These are phyloP conservation scores for Galaxias olidus DNA, from an alignment of 2,797 vertebrate species.

Conservation along the genomic window DNA sequence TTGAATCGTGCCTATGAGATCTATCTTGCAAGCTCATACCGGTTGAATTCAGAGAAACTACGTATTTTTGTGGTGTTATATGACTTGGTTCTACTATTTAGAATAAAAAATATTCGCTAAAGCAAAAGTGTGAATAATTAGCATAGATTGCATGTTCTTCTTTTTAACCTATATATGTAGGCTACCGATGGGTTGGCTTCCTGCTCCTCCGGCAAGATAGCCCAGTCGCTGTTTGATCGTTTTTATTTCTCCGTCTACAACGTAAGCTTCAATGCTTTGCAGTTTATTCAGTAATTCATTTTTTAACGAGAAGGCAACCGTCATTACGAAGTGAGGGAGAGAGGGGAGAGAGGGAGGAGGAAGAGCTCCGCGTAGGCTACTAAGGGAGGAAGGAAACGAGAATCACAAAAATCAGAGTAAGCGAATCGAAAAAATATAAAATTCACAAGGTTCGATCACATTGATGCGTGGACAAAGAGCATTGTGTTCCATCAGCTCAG, in stretches of 20 bases:
- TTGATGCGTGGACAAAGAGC: conserved; percentile 45
- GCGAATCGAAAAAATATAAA: conserved; percentile 48
- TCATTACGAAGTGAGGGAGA: conserved; percentile 52
- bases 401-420: conserved; percentile 65
- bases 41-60: conserved; percentile 45
- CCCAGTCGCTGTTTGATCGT: conserved; percentile 22
- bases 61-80: conserved; percentile 9
- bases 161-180: conserved; percentile 3
- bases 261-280: conserved; percentile 13
- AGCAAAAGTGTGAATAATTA: conserved; percentile 31
- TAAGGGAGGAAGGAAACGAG: conserved; percentile 63
- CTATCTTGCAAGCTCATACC: conserved; percentile 46
- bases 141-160: conserved; percentile 1
- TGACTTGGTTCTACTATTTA: conserved; percentile 18
- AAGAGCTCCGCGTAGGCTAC: conserved; percentile 47
- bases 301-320: conserved; percentile 47
- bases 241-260: conserved; percentile 18
- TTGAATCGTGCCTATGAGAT: conserved; percentile 61
- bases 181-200: conserved; percentile 34
- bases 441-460: conserved; percentile 36
- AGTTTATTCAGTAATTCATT: conserved; percentile 34
- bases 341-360: conserved; percentile 29
- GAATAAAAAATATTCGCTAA: conserved; percentile 5
- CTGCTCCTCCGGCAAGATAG: conserved; percentile 35
- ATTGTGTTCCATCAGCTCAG: conserved; percentile 21